Conservation (phyloP, 2,797 vertebrate species). For the Amblyopsis hoosieri region DNA sequence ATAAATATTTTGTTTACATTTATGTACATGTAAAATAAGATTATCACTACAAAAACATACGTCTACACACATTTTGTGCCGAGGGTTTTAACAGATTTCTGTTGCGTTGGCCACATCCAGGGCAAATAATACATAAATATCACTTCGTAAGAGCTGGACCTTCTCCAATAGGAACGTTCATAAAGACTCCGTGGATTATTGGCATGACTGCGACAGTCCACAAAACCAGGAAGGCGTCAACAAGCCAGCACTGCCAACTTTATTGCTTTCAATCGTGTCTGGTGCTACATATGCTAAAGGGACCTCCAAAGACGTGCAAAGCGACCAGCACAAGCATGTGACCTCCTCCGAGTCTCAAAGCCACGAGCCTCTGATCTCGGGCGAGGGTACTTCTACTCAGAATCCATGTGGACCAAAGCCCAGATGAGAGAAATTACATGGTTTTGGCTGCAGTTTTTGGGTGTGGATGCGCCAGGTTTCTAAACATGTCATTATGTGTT, state of each 20-base stretch:
- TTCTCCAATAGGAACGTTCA: conserved; percentile 2
- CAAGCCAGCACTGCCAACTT: conserved; percentile 46
- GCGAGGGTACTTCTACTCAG: conserved; percentile 31
- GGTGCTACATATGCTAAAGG: conserved; percentile 54
- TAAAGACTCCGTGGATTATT: not conserved
- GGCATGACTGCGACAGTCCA: conserved; percentile 8
- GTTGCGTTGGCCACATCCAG: not conserved
- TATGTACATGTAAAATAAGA: conserved; percentile 44
- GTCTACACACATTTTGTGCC: not conserved
- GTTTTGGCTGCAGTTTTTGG: conserved; percentile 57
- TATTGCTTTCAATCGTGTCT: conserved; percentile 49
- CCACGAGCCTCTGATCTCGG: conserved; percentile 51
- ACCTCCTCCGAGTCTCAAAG: conserved; percentile 40
- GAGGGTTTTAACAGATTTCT: conserved; percentile 1
- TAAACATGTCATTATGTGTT: conserved; percentile 63
- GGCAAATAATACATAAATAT: not conserved
- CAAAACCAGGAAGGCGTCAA: conserved; percentile 36
- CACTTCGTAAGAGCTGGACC: conserved; percentile 23
- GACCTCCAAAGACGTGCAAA: conserved; percentile 62
- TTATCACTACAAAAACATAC: conserved; percentile 14
- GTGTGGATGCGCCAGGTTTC: conserved; percentile 62
- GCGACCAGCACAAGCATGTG: conserved; percentile 42
- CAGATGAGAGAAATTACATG: conserved; percentile 71
- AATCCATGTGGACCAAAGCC: conserved; percentile 53
- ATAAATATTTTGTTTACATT: conserved; percentile 48